Base-by-base conservation (phyloP, 2,888 invertebrate genomes). In the Isoperla grammatica region DNA sequence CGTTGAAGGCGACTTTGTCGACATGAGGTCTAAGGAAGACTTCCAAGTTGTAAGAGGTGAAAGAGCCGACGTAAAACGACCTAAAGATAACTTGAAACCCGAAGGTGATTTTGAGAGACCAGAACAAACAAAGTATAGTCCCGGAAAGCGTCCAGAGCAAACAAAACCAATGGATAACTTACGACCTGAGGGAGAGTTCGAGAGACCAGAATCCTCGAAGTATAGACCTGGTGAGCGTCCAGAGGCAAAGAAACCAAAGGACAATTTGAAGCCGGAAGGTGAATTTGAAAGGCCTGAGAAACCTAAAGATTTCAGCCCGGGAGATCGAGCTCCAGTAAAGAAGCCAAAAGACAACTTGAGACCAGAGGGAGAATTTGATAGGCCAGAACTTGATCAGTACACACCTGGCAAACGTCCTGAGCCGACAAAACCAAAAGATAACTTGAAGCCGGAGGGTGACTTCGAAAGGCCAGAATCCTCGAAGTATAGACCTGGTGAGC, bases 1-100 rank as follows among this genome's bases (percentile, higher is more conserved):
- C 69, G 75, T 81, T 5, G 86, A 85, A 71, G 79, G 79, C 6
- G 74, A 78, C 20, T 78, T 74, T 67, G 71, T 68, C 67, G 43
- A 64, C 61, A 43, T 62, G 62, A 20, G 22, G 40, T 40, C 19
- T 65, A 67, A 39, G 63, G 72, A 71, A 23, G 63, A 62, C 56
- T 61, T 37, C 53, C 67, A 68, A 0, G 35, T 46, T 11, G 39
- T 35, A n/a, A 55, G 43, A 29, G 72, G 71, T 1, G 74, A 73
- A 64, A 64, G 74, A 20, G 68, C 70, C 2, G 65, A 67, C n/a
- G 69, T 71, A 29, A 64, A 61, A 20, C 65, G 63, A 22, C 67
- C 63, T 1, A 49, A 60, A 3, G 68, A 68, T 59, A 70, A 69
- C 50, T 60, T 69, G 15, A 60, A 62, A 13, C 55, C 62, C 40